Conservation (phyloP, 1,140 invertebrate genomes). For the Musca vetustissima region DNA sequence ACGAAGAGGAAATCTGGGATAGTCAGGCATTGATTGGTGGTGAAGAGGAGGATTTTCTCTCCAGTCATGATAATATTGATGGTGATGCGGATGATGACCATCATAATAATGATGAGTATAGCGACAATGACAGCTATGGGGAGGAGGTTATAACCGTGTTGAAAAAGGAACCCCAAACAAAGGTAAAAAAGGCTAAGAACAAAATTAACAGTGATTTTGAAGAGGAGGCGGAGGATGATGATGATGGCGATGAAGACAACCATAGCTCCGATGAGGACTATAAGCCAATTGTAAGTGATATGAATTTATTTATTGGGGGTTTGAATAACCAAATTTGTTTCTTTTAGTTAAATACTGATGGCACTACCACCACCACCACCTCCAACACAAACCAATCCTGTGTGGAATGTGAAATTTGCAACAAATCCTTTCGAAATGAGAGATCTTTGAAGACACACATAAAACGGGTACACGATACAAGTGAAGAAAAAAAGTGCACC, state of each 20-base stretch:
- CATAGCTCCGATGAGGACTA: constrained; percentile 8
- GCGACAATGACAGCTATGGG: neutral
- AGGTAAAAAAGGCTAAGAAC: neutral
- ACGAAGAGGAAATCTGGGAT: constrained; percentile 17
- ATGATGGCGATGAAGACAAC: neutral
- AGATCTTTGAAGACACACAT: neutral
- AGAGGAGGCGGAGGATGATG: too few species aligned
- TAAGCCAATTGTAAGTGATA: neutral
- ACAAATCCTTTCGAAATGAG: neutral
- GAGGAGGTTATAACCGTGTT: constrained; percentile 24
- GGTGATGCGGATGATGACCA: too few species aligned
- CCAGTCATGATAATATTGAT: neutral
- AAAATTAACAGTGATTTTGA: neutral
- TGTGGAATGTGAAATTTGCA: neutral
- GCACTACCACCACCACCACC: neutral
- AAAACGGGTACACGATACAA: neutral
- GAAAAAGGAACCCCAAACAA: constrained; percentile 27
- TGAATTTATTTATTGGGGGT: neutral
- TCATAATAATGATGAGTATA: constrained; percentile 1
- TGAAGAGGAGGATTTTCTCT: constrained; percentile 7
- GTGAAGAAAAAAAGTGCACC: neutral
- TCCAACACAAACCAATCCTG: neutral
- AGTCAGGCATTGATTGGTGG: constrained; percentile 4
- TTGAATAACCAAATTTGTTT: neutral
- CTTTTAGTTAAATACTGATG: neutral